A percentile compares a stretch with the other conserved stretches of the same genome.
These are phyloP conservation scores for Heteractis magnifica DNA, from an alignment of 92 coral and sea anemone genomes.

Conservation along the genomic window DNA sequence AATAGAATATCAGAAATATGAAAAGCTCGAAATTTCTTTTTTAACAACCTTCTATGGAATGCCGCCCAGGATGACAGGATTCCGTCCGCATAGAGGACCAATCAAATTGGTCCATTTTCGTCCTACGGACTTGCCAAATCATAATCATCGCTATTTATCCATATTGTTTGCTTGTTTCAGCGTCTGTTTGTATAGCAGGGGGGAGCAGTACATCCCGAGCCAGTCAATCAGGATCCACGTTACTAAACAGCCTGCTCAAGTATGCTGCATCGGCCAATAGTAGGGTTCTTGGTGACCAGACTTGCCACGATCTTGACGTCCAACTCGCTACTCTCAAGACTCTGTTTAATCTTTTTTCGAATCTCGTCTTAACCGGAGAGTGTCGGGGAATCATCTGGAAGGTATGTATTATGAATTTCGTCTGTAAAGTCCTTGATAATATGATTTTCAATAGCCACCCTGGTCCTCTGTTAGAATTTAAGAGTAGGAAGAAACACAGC, in stretches of 20 bases:
- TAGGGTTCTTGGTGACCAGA: conserved; percentile 61
- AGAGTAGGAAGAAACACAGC: too few relatives aligned
- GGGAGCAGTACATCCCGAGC: conserved; percentile 65
- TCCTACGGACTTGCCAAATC: too few relatives aligned
- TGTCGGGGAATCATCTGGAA: conserved; percentile 95
- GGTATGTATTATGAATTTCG: conserved; percentile 37
- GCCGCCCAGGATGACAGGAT: too few relatives aligned
- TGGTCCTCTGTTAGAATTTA: too few relatives aligned
- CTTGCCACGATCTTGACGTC: conserved; percentile 59
- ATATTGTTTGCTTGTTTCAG: neutral
- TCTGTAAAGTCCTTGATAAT: too few relatives aligned
- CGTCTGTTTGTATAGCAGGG: conserved; percentile 35
- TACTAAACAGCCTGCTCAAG: conserved; percentile 78
- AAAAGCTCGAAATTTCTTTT: too few relatives aligned
- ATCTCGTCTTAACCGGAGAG: conserved; percentile 78
- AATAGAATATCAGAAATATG: too few relatives aligned
- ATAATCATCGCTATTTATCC: neutral
- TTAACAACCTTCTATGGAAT: too few relatives aligned
- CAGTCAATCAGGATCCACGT: conserved; percentile 74
- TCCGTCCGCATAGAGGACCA: too few relatives aligned
- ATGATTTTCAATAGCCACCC: too few relatives aligned
- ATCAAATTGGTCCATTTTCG: too few relatives aligned
- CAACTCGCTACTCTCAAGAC: conserved; percentile 66
- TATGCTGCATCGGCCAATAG: conserved; percentile 55
- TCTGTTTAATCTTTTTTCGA: conserved; percentile 64